Percentiles rank a stretch among this genome's conserved stretches.
These are phyloP conservation scores for Diaperis boleti DNA, from an alignment of 2,888 invertebrate genomes.

Conservation along the genomic window DNA sequence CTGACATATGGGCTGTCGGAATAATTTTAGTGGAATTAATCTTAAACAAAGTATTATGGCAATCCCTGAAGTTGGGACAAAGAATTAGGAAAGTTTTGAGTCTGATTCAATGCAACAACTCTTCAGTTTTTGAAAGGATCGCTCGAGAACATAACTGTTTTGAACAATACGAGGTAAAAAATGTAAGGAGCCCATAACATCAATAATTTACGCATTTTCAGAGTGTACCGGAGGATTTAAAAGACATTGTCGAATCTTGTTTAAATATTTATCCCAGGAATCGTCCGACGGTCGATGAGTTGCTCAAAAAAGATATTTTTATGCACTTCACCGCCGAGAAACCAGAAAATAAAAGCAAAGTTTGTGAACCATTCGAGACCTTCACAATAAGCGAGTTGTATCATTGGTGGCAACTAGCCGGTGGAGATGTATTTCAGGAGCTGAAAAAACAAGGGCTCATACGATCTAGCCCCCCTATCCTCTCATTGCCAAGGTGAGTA, in stretches of 20 bases:
- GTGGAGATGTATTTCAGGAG: constrained; percentile 92
- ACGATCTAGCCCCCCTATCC: constrained; percentile 84
- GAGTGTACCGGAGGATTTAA: constrained; percentile 72
- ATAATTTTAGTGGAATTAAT: constrained; percentile 87
- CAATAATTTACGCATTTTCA: constrained; percentile 54
- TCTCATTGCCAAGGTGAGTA: constrained; percentile 81
- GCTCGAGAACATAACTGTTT: constrained; percentile 83
- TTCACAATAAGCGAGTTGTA: constrained; percentile 84
- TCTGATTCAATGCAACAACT: constrained; percentile 71
- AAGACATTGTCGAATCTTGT: constrained; percentile 77
- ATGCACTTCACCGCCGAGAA: constrained; percentile 55
- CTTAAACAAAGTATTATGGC: constrained; percentile 79
- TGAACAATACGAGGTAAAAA: constrained; percentile 74
- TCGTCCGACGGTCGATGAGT: constrained; percentile 72
- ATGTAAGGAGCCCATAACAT: neutral
- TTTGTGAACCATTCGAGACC: constrained; percentile 59
- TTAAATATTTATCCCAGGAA: constrained; percentile 76
- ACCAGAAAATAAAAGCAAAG: constrained; percentile 57
- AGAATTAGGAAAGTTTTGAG: constrained; percentile 82
- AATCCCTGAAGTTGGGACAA: constrained; percentile 79
- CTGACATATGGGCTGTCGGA: constrained; percentile 96
- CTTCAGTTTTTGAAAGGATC: constrained; percentile 76
- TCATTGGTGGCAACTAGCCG: constrained; percentile 95
- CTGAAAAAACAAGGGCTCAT: constrained; percentile 92
- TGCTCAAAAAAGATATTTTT: constrained; percentile 72